phyloP scores from a whole-genome alignment of 2,888 invertebrate genomes.

The Eupeodes latifasciatus region DNA sequence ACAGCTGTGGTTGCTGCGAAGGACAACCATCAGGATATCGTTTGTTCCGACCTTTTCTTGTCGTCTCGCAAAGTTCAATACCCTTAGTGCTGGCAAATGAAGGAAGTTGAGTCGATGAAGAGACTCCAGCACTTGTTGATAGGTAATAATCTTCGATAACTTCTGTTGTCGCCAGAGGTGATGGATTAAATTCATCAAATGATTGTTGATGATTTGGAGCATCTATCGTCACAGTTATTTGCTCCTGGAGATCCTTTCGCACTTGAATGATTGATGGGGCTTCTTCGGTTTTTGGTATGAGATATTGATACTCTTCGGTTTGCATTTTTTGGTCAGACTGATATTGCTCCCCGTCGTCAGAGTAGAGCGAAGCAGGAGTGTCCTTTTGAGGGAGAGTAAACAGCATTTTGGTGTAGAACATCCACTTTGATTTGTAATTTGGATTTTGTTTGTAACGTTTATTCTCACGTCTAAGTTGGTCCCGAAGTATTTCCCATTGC shows the following conservation, averaged over 20 bases:
- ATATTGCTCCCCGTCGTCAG: slow-evolving; percentile 26
- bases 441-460: slow-evolving; percentile 75
- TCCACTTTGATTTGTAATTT: slow-evolving; percentile 76
- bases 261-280: slow-evolving; percentile 51
- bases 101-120: slow-evolving; percentile 20
- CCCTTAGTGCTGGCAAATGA: background rate
- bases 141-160: background rate
- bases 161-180: background rate
- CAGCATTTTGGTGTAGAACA: slow-evolving; percentile 77
- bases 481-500: slow-evolving; percentile 78
- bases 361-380: background rate
- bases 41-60: background rate
- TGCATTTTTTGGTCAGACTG: slow-evolving; percentile 32
- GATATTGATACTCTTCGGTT: background rate
- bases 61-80: background rate
- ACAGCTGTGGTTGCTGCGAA: too few relatives aligned
- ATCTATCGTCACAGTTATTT: background rate
- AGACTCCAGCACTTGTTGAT: slow-evolving; percentile 40
- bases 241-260: slow-evolving; percentile 47
- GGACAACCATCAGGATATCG: background rate
- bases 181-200: background rate
- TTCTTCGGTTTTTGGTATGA: slow-evolving; percentile 54
- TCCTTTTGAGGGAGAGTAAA: slow-evolving; percentile 58
- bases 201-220: background rate
- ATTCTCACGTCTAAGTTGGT: slow-evolving; percentile 78